Base-by-base conservation (phyloP, 1,140 invertebrate genomes). In the Fopius arisanus region DNA sequence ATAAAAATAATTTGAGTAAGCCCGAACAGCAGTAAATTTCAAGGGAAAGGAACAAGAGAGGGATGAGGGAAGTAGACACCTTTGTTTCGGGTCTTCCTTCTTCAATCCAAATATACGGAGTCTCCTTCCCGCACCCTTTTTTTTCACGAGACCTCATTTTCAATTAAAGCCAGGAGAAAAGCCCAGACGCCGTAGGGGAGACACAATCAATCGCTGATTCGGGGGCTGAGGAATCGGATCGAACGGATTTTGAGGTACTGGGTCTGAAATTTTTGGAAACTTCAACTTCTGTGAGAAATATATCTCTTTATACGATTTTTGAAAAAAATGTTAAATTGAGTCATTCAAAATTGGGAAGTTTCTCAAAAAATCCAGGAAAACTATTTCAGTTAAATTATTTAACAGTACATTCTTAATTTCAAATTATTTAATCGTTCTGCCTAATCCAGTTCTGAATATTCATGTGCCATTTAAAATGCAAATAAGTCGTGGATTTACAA, bases 1-100 rank as follows among this genome's bases (percentile, higher is more conserved):
- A 80, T 80, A 80, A 80, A 80, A 79, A 80, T 79, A 80, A 80
- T 76, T 78, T 54, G 66, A 41, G 40, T 21, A 40, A 73, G 41
- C 6, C 12, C 54, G 14, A 14, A 54, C 67, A n/a, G 67, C 48
- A 48, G 68, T 2, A 72, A 63, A 67, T 68, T 41, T 75, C 62
- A 59, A 29, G 21, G 43, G 33, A 33, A 37, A 37, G 19, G 26
- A 23, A 59, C 0, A 23, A 28, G 54, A 26, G 14, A 28, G 19
- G 31, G 14, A 21, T 48, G 19, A 37, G 33, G 26, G 16, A 59
- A 14, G 37, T n/a, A 37, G 40, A n/a, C 29, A 29, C 12, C 67
- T 69, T 67, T 74, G 54, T 69, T 70, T 59, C 43, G 62, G 26
- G 37, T 28, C 51, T 59, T 59, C 54, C 23, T 26, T 28, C 54